phyloP scores from a whole-genome alignment of 2,888 invertebrate genomes.

The Ptilodon capucinus region DNA sequence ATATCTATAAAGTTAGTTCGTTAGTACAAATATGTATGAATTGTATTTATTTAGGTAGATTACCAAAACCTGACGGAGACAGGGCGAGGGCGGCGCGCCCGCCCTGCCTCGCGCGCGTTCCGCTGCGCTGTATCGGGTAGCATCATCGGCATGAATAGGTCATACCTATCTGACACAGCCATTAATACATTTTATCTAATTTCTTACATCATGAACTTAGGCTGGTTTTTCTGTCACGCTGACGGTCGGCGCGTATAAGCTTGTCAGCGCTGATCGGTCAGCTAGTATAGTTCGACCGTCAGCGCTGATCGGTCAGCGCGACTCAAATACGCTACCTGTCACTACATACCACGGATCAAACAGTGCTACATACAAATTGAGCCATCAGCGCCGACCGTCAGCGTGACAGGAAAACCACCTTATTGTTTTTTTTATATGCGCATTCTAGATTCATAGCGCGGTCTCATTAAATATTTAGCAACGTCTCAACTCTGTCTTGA shows the following conservation, averaged over 20 bases:
- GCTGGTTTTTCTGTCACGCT: too few species aligned
- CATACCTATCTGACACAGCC: constrained; percentile 66
- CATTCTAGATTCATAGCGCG: constrained; percentile 33
- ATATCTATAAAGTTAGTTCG: constrained; percentile 75
- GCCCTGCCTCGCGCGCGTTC: constrained; percentile 5
- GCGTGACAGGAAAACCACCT: too few species aligned
- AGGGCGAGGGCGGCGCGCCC: constrained; percentile 15
- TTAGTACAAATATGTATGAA: constrained; percentile 73
- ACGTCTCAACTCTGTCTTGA: constrained; percentile 28
- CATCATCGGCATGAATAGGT: constrained; percentile 42
- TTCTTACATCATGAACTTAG: constrained; percentile 39
- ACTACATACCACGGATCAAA: too few species aligned
- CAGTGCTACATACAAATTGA: too few species aligned
- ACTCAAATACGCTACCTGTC: too few species aligned
- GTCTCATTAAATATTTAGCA: constrained; percentile 32
- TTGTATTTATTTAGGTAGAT: constrained; percentile 31
- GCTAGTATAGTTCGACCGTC: too few species aligned
- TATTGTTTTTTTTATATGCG: constrained; percentile 34
- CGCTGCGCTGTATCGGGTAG: constrained; percentile 3
- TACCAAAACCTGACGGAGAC: constrained; percentile 38
- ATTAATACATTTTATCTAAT: constrained; percentile 57
- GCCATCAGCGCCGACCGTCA: too few species aligned
- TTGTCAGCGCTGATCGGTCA: too few species aligned
- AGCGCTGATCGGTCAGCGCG: too few species aligned
- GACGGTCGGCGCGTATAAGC: too few species aligned